These are phyloP conservation scores for Xestia c-nigrum DNA, from an alignment of 2,888 invertebrate genomes.

Conservation along the genomic window DNA sequence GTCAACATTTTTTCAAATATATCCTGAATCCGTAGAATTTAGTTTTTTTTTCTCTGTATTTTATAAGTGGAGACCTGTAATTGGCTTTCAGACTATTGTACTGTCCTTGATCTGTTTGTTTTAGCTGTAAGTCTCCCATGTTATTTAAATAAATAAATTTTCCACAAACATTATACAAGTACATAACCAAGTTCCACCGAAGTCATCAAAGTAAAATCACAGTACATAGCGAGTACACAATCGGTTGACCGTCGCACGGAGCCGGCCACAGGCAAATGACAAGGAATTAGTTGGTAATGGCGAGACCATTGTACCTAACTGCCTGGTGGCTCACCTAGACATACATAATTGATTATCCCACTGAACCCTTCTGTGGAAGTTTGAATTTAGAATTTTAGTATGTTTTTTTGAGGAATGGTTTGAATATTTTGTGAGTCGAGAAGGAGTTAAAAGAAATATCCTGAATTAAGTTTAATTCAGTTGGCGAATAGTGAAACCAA, in stretches of 20 bases:
- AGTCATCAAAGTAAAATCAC: conserved; percentile 61
- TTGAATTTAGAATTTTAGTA: conserved; percentile 49
- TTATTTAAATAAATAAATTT: too few species aligned
- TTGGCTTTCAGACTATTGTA: too few species aligned
- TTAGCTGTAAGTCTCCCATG: too few species aligned
- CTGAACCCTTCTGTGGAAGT: conserved; percentile 78
- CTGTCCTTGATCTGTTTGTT: too few species aligned
- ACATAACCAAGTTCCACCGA: conserved; percentile 21
- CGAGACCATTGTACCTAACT: conserved; percentile 89
- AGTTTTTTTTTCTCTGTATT: too few species aligned
- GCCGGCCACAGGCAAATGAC: conserved; percentile 89
- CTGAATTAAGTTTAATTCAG: not conserved
- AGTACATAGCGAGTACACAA: conserved; percentile 68
- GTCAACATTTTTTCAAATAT: not conserved
- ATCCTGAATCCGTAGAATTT: too few species aligned
- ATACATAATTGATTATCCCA: conserved; percentile 85
- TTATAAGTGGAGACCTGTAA: too few species aligned
- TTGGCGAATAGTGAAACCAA: not conserved
- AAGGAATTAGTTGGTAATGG: conserved; percentile 90
- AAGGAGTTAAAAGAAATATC: not conserved
- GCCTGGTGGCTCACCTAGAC: conserved; percentile 86
- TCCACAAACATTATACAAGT: conserved; percentile 17
- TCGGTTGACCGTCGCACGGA: conserved; percentile 81
- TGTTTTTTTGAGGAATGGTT: conserved; percentile 8
- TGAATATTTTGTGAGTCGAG: conserved; percentile 12